Base-by-base conservation (phyloP, 2,113 vertebrate species). In the Glaucomys volans region DNA sequence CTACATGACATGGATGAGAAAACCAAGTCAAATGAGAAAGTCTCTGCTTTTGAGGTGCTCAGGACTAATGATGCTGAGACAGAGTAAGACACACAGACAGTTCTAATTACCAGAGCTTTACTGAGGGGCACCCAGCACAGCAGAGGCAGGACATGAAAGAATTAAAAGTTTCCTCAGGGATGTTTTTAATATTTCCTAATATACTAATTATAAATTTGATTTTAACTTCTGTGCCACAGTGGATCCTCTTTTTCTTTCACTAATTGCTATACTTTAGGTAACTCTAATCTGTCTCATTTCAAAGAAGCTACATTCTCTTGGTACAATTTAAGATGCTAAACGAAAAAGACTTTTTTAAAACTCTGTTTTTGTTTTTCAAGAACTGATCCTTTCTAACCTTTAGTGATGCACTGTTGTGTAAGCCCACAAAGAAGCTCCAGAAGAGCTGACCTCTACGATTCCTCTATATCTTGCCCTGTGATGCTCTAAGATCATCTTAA, bases 401-500 rank as follows among this genome's bases (percentile, higher is more conserved):
- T 57, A 16, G 37, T 40, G 54, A 24, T 54, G 28, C 32, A 11
- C 42, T 75, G 32, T 28, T 79, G 47, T 40, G 76, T 95, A 69
- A 12, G 75, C 87, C 1, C 59, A 93, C 75, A 75, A 66, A 75
- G 57, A 67, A 81, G 18, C 11, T n/a, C 57, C n/a, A 54, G 57
- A 71, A 30, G 57, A 64, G 62, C 24, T 40, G 1, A 79, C 90
- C 69, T 92, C 62, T 69, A 62, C n/a, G 71, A 26, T 0, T 66
- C 57, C n/a, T 87, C 28, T 10, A 80, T 35, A 13, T 82, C 74
- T 94, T 62, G 86, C 13, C 6, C 77, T 95, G 37, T 35, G 87
- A 97, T 54, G 77, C 57, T 94, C 22, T 91, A 16, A 77, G 76
- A 22, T 64, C 91, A 90, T 64, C 87, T 82, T 50, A 96, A 96